A percentile compares a stretch with the other conserved stretches of the same genome.
Evolutionary conservation across 2,888 invertebrate genomes (phyloP).

Genomic region (Strigamia maritima): DNA sequence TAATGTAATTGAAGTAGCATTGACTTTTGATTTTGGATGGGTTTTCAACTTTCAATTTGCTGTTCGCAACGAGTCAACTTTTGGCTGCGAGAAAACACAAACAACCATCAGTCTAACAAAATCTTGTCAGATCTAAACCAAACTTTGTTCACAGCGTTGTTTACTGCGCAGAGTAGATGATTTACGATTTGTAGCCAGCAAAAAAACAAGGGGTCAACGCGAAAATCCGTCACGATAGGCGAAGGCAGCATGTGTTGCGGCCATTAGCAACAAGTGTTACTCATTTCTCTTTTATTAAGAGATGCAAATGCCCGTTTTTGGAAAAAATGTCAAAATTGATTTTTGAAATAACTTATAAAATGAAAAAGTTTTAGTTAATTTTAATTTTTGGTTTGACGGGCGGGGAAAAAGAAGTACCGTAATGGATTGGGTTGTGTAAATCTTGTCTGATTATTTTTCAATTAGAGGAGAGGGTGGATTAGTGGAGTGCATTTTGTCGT

Average conservation of each 20-base stretch:
- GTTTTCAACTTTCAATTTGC: too few species aligned
- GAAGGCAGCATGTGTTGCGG: background rate
- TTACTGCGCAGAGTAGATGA: too few species aligned
- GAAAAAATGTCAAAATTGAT: background rate
- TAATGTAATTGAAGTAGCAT: too few species aligned
- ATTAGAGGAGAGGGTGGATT: background rate
- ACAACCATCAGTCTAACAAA: too few species aligned
- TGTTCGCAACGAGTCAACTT: too few species aligned
- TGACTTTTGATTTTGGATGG: too few species aligned
- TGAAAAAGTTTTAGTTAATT: too few species aligned
- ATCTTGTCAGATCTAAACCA: too few species aligned
- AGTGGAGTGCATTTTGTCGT: background rate
- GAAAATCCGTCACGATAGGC: background rate
- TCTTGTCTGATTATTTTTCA: constrained; percentile 4
- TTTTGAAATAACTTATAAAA: background rate
- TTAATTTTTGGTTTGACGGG: background rate
- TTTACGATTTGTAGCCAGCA: background rate
- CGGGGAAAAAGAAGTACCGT: background rate
- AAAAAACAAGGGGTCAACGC: background rate
- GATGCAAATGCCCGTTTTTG: background rate
- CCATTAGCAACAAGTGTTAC: background rate
- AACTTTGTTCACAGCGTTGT: too few species aligned
- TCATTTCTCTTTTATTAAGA: background rate
- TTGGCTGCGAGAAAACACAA: too few species aligned
- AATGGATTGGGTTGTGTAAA: background rate